Evolutionary conservation across 1,140 invertebrate species (phyloP), one percentile per base, ranked within the genome.

Genomic region (Pectinophora gossypiella): DNA sequence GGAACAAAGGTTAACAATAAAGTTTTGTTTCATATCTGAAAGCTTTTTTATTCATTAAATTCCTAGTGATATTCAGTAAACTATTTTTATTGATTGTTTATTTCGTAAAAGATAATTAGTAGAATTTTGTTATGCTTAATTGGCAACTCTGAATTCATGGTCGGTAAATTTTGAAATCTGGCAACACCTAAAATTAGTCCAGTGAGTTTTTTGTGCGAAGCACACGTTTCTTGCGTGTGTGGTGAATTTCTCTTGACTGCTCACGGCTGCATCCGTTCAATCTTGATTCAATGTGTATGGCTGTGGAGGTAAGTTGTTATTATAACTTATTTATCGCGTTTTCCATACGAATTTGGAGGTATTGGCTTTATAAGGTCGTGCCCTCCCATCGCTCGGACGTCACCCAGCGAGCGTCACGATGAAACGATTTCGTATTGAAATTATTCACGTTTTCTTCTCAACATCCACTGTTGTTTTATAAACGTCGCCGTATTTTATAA

Each of bases 211-310:
- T 74, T 77, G 77, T 83, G 77, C 78, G 51, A 63, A 64, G 79
- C 73, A 84, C 76, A 85, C 78, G 79, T 85, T 81, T 81, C 59
- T 59, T 53, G 74, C 78, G 81, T 87, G 80, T 83, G 79, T 76
- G 56, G 70, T 75, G 59, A 78, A 73, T 76, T 86, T 83, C 54
- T 51, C 59, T 70, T 73, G 62, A 76, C 79, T 80, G 75, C 73
- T 81, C 84, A 80, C 86, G 84, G 86, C 86, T 84, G 80, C 79
- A 81, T 83, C 82, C 83, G 82, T 84, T 84, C 82, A 85, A 84
- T 77, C 86, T 76, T 75, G 80, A 87, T 88, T 88, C 85, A 88
- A 88, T 88, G 87, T 88, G 87, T 88, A 88, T 88, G 87, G 87
- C 85, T 88, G 85, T 87, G 87, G 81, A 82, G 85, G 83, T 88